Evolutionary conservation across 2,797 vertebrate genomes (phyloP).

Genomic region (Cheirogaleus major): DNA sequence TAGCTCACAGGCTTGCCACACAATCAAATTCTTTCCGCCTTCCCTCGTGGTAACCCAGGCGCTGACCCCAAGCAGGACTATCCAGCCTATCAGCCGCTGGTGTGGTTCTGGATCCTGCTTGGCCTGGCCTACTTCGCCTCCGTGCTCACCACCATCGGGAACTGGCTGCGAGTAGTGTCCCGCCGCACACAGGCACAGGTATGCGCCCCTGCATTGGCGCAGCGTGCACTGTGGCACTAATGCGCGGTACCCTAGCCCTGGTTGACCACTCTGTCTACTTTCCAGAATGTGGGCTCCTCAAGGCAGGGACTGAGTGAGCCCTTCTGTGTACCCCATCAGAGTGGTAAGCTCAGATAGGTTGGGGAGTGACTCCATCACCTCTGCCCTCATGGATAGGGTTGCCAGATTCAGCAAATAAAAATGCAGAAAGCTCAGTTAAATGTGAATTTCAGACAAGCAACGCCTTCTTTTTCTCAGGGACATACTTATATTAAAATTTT

Average conservation of each 20-base stretch:
- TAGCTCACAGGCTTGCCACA: background rate
- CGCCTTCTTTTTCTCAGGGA: too few relatives aligned
- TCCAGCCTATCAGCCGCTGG: slow-evolving; percentile 90
- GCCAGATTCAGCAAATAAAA: background rate
- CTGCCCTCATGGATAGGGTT: background rate
- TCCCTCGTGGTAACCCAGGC: slow-evolving; percentile 81
- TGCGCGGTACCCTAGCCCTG: background rate
- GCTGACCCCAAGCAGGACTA: slow-evolving; percentile 79
- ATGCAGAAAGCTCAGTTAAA: background rate
- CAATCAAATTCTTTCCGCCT: background rate
- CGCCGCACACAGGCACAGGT: slow-evolving; percentile 95
- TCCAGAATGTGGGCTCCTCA: background rate
- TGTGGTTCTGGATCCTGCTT: slow-evolving; percentile 95
- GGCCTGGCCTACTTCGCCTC: slow-evolving; percentile 96
- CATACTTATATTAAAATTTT: background rate
- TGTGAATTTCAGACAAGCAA: slow-evolving; percentile 27
- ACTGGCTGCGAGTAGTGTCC: slow-evolving; percentile 93
- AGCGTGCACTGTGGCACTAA: accelerated
- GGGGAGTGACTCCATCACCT: background rate
- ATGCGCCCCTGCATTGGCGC: background rate
- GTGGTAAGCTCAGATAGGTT: background rate
- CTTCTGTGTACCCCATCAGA: background rate
- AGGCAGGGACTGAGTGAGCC: background rate
- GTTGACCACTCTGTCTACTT: background rate
- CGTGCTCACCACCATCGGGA: slow-evolving; percentile 95